Evolutionary conservation across 2,797 vertebrate species (phyloP), one percentile per base, ranked within the genome.

Genomic region (Myripristis jacobus): DNA sequence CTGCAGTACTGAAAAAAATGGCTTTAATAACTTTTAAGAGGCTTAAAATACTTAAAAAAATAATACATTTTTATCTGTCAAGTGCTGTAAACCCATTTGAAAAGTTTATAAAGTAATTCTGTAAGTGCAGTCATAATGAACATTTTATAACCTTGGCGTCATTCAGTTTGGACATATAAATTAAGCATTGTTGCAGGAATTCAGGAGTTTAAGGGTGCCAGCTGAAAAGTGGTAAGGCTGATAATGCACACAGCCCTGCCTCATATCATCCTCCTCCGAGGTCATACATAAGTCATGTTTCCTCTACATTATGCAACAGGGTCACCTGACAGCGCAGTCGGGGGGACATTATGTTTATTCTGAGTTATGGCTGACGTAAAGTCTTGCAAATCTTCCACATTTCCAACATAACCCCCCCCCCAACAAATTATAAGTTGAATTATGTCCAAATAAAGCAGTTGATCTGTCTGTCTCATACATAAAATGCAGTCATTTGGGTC

Each of bases 251-350:
- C 27, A 54, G 52, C 74, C 44, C 60, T 62, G 66, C 60, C 55
- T 56, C 63, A 53, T 62, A 62, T 36, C 58, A 4, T 73, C 65
- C 12, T 27, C 69, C 53, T 6, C 61, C 29, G 71, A 82, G 77
- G 73, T 84, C 79, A 81, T 89, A 67, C 82, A 89, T 89, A 82
- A 90, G 79, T 87, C 52, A 90, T 87, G 66, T 64, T 68, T 78
- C 46, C 70, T 80, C 64, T 83, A 29, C 83, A 91, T 90, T 88
- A 91, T 91, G 86, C 81, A 92, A 34, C 53, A 61, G 58, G 74
- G 59, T 90, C 71, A 76, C 64, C 13, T 80, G 63, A 77, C 43
- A 2, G 77, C 74, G 60, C 56, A 27, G 75, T 57, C 74, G 56
- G 55, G 53, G 25, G 70, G 60, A 41, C 21, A 2, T 24, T 2